These are phyloP conservation scores for Myioborus miniatus DNA, from an alignment of 2,797 vertebrate species.

Conservation along the genomic window DNA sequence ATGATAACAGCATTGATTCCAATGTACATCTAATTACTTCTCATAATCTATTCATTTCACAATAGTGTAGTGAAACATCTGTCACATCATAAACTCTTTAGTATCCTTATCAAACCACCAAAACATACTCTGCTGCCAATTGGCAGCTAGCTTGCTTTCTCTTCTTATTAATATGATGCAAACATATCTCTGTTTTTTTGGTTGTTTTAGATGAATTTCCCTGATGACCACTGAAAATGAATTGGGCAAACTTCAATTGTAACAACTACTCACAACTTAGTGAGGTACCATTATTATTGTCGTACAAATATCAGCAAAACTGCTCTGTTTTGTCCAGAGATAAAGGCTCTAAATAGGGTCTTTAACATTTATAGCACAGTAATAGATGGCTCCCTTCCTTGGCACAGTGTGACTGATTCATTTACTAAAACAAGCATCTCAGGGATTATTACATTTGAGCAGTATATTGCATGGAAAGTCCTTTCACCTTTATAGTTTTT, in stretches of 20 bases:
- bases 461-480: slow-evolving; percentile 60
- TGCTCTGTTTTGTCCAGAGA: slow-evolving; percentile 66
- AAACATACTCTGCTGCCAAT: slow-evolving; percentile 83
- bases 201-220: slow-evolving; percentile 77
- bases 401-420: slow-evolving; percentile 65
- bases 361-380: slow-evolving; percentile 66
- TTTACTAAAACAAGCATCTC: slow-evolving; percentile 75
- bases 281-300: slow-evolving; percentile 61
- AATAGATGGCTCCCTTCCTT: slow-evolving; percentile 59
- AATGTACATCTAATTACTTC: slow-evolving; percentile 99
- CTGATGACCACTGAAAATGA: slow-evolving; percentile 73
- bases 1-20: slow-evolving; percentile 99
- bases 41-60: slow-evolving; percentile 99
- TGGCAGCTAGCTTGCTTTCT: slow-evolving; percentile 80
- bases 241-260: slow-evolving; percentile 65
- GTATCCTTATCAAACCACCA: slow-evolving; percentile 87
- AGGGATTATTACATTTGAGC: slow-evolving; percentile 66
- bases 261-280: slow-evolving; percentile 61
- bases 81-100: slow-evolving; percentile 94
- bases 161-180: slow-evolving; percentile 80
- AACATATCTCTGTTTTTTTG: slow-evolving; percentile 76
- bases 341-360: slow-evolving; percentile 68
- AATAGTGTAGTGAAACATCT: slow-evolving; percentile 97
- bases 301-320: slow-evolving; percentile 68
- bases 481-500: slow-evolving; percentile 70